Evolutionary conservation across 1,140 invertebrate species (phyloP), one percentile per base, ranked within the genome.

Genomic region (Brachystomella parvula): DNA sequence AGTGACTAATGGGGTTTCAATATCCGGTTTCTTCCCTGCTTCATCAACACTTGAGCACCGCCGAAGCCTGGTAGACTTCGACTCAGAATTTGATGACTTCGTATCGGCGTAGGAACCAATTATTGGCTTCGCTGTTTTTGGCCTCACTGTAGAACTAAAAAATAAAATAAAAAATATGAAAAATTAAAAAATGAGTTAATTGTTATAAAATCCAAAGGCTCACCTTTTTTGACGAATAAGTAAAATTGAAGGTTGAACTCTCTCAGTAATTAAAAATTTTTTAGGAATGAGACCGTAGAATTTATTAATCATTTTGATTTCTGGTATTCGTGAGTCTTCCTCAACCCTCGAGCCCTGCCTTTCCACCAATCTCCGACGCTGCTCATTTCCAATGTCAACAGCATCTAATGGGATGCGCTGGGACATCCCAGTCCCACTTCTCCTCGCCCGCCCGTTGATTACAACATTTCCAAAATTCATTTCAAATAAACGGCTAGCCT

Each of bases 241-340:
- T 21, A 32, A 29, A 15, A 39, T n/a, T 33, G 28, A 31, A 2
- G 33, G 29, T 47, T 47, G 32, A 47, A 62, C 19, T 39, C 29
- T 28, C 60, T 56, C 19, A 64, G 53, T 66, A 57, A 73, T 65
- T 2, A 66, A 30, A 67, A 73, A 70, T 49, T 73, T 73, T 49
- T 70, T 70, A 3, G 71, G 71, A 44, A 73, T 61, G n/a, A 73
- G 67, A 29, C 71, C 71, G 61, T 70, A 73, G 49, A 68, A 69
- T 47, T 70, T 73, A 35, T 73, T 73, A 26, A 73, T 70, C 71
- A 73, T 70, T 57, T 67, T 60, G 53, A 73, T 73, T 31, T 73
- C 69, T 12, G 71, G 71, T 17, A 70, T 35, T 64, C 65, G 35
- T 12, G 61, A n/a, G n/a, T n/a, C n/a, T n/a, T n/a, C n/a, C n/a